A percentile compares a stretch with the other conserved stretches of the same genome.
phyloP scores from a whole-genome alignment of 2,797 vertebrate species.

The Gymnothorax reevesii region DNA sequence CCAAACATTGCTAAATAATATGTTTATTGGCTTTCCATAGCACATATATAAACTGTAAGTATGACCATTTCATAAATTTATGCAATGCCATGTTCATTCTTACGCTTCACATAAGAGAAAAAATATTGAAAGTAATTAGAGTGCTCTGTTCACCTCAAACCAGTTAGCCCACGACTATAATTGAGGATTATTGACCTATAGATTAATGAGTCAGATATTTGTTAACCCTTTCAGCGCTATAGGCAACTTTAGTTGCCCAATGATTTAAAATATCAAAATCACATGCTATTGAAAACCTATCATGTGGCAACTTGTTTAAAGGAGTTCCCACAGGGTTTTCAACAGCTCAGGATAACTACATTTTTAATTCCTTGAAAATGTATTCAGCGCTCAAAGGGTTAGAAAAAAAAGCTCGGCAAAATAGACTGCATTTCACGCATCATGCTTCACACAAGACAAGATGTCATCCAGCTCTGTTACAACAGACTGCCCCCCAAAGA shows the following conservation, averaged over 20 bases:
- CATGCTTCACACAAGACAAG: neutral
- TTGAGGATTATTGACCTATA: neutral
- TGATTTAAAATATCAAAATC: too few relatives aligned
- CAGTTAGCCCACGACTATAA: neutral
- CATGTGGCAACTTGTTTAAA: too few relatives aligned
- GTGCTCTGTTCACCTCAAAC: neutral
- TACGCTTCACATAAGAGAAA: neutral
- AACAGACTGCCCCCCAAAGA: neutral
- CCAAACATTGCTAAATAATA: neutral
- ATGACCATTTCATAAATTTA: neutral
- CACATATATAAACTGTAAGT: neutral
- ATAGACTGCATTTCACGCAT: neutral
- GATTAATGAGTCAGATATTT: neutral
- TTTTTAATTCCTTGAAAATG: too few relatives aligned
- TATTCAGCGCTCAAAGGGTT: neutral
- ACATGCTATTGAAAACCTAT: too few relatives aligned
- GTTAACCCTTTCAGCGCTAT: too few relatives aligned
- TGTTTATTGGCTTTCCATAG: neutral
- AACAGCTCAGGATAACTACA: too few relatives aligned
- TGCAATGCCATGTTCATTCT: neutral
- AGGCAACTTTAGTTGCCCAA: too few relatives aligned
- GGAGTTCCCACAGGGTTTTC: too few relatives aligned
- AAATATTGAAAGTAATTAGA: neutral
- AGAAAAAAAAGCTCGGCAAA: neutral
- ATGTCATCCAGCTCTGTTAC: neutral